Percentiles rank a stretch among this genome's conserved stretches.
These are phyloP conservation scores for Malurus melanocephalus DNA, from an alignment of 2,113 vertebrate genomes.

Conservation along the genomic window DNA sequence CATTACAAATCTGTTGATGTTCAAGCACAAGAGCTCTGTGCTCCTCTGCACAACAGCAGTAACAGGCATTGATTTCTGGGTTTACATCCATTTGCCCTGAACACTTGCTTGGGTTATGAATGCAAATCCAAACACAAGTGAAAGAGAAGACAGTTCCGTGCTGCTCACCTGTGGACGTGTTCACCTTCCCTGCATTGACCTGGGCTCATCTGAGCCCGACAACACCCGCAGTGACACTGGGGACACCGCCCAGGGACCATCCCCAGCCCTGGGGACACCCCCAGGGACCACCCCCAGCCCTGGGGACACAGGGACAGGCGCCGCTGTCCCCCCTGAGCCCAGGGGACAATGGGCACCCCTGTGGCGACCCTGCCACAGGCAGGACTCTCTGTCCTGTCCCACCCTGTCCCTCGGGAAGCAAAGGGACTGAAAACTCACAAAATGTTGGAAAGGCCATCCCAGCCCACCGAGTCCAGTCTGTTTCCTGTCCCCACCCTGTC, in stretches of 20 bases:
- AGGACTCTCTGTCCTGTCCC: background rate
- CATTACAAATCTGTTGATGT: background rate
- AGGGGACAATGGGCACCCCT: no score
- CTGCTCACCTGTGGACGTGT: background rate
- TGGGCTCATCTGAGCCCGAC: background rate
- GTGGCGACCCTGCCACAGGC: background rate
- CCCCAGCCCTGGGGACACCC: no score
- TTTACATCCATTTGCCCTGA: background rate
- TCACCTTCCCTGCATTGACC: background rate
- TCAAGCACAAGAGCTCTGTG: background rate
- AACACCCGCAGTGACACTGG: background rate
- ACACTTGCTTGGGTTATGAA: background rate
- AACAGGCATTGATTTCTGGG: background rate
- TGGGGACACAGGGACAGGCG: no score
- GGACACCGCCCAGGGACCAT: background rate
- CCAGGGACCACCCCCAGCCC: no score
- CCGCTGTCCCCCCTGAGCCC: no score
- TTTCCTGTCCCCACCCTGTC: no score
- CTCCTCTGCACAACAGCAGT: background rate
- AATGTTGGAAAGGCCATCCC: background rate
- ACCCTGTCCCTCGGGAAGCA: background rate
- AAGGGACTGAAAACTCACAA: background rate
- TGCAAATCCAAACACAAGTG: background rate
- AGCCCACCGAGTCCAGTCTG: fast-evolving
- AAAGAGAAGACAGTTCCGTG: background rate